phyloP scores from a whole-genome alignment of 2,113 vertebrate species.

The Sialia sialis region DNA sequence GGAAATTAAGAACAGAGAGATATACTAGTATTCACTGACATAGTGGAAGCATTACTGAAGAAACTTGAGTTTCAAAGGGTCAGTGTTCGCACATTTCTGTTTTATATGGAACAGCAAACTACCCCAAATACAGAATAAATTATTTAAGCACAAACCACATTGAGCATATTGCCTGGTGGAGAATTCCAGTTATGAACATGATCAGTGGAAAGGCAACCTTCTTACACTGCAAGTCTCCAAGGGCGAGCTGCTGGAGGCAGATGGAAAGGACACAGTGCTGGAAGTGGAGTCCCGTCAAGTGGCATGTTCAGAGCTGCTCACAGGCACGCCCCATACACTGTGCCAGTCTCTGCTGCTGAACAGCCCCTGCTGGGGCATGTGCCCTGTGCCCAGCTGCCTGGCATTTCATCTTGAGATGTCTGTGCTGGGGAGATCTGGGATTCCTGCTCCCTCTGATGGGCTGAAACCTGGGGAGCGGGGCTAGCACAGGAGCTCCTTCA shows the following conservation, averaged over 20 bases:
- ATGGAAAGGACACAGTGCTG: background rate
- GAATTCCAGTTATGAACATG: background rate
- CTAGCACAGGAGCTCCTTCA: background rate
- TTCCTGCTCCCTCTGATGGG: background rate
- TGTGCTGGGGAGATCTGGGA: rapidly evolving
- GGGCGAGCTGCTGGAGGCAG: background rate
- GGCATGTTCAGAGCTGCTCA: background rate
- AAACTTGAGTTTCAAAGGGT: background rate
- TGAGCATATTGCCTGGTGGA: rapidly evolving
- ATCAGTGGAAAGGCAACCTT: background rate
- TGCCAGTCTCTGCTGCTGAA: background rate
- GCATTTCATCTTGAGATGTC: background rate
- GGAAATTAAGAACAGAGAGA: background rate
- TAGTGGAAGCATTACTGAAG: background rate
- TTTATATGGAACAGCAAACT: background rate
- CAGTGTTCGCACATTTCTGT: background rate
- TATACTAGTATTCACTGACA: background rate
- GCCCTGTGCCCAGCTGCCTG: rapidly evolving
- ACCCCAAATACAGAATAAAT: background rate
- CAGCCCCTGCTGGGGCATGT: rapidly evolving
- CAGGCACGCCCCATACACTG: rapidly evolving
- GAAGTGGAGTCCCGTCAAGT: background rate
- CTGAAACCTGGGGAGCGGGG: background rate
- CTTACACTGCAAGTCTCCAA: rapidly evolving
- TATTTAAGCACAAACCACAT: background rate